Base-by-base conservation (phyloP, 1,140 invertebrate genomes). In the Scaptomyza montana region DNA sequence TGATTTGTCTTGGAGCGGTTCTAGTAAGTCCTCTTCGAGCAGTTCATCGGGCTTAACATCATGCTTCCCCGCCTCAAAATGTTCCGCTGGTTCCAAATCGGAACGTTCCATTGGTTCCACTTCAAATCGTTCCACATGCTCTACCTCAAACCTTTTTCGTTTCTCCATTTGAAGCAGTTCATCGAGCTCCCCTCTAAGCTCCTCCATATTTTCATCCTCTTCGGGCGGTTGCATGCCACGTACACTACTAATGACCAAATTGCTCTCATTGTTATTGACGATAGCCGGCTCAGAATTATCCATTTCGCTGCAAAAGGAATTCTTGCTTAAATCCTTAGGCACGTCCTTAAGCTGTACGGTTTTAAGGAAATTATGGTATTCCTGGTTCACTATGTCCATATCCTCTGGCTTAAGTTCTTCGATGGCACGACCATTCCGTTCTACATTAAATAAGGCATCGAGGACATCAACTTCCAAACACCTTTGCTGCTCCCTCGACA, bases 381-480 rank as follows among this genome's bases (percentile, higher is more conserved):
- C 85, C 7, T 5, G 41, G 5, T 70, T 19, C 0, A 68, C 75
- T 0, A 5, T 6, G 5, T 54, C 2, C 12, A 25, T 28, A 0
- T 30, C 33, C 5, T 33, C 39, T 9, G n/a, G 13, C 9, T 6
- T 49, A 5, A 49, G n/a, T 53, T 16, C 7, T 12, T 13, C 5
- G 46, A 36, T 19, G 19, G 49, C 30, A 50, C 59, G 36, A 0
- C 16, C 0, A 1, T 65, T 45, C 2, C 57, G 45, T 51, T 82
- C 74, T 4, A 45, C n/a, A 0, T 9, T 49, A 3, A 82, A 49
- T 57, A 82, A 53, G 5, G 75, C 39, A 16, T 84, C 61, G 7
- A 80, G 13, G 2, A 84, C 41, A 30, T 84, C 80, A 0, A 64
- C 69, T 49, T 91, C 89, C 43, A 91, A 41, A 0, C 49, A 69